These are phyloP conservation scores for Phalacrocorax brasilianus DNA, from an alignment of 2,113 vertebrate genomes.

Conservation along the genomic window DNA sequence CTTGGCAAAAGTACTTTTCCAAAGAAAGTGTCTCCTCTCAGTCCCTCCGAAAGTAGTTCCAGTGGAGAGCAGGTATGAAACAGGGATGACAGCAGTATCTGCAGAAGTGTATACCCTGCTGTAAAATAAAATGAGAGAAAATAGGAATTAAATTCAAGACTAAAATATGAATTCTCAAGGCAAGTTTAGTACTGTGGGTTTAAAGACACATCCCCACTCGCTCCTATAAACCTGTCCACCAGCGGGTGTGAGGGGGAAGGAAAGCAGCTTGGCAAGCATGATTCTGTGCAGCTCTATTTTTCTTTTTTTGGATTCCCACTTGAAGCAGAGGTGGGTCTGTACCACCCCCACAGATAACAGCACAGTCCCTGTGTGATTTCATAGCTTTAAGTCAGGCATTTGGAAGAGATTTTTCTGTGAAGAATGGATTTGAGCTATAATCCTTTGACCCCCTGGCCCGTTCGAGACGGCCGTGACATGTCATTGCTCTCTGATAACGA, in stretches of 20 bases:
- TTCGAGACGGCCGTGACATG: neutral
- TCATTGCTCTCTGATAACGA: neutral
- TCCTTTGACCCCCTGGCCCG: neutral
- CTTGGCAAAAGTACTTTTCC: neutral
- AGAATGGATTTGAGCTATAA: constrained; percentile 17
- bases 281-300: neutral
- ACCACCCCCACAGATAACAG: constrained; percentile 22
- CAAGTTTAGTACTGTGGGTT: neutral
- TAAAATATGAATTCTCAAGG: neutral
- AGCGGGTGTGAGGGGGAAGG: neutral
- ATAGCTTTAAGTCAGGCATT: neutral
- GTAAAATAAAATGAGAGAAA: neutral
- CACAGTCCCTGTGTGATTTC: neutral
- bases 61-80: neutral
- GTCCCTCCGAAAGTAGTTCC: neutral
- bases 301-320: neutral
- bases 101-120: neutral
- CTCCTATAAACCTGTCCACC: neutral
- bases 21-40: neutral
- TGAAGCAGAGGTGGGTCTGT: constrained; percentile 14
- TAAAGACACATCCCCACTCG: neutral
- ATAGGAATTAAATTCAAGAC: neutral
- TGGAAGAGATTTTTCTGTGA: neutral
- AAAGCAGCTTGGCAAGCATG: neutral
- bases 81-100: neutral